These are phyloP conservation scores for Oryzaephilus surinamensis DNA, from an alignment of 1,140 invertebrate genomes.

Conservation along the genomic window DNA sequence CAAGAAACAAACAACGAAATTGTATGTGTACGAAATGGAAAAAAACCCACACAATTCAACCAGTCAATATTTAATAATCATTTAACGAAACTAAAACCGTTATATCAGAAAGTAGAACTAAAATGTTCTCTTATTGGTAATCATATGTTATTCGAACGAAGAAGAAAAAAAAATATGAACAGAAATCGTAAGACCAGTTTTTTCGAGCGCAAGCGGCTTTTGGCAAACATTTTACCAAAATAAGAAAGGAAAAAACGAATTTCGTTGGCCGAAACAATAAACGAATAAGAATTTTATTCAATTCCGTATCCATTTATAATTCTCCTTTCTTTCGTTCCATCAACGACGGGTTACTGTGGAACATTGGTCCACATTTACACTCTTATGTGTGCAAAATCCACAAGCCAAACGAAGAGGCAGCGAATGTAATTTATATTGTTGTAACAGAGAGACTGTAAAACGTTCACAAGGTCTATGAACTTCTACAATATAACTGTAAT, in stretches of 20 bases:
- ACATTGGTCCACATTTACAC: slow-evolving; percentile 30
- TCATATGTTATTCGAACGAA: too few relatives aligned
- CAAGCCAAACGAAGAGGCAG: slow-evolving; percentile 11
- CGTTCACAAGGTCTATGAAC: slow-evolving; percentile 26
- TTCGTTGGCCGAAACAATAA: neutral
- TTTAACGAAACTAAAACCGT: slow-evolving; percentile 17
- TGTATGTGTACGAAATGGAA: too few relatives aligned
- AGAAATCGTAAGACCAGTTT: too few relatives aligned
- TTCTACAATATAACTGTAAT: slow-evolving; percentile 32
- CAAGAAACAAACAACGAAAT: too few relatives aligned
- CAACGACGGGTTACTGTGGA: slow-evolving; percentile 27
- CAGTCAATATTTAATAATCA: slow-evolving; percentile 12
- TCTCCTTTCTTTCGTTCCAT: too few relatives aligned
- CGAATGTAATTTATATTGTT: neutral
- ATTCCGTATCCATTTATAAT: slow-evolving; percentile 17
- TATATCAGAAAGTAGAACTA: slow-evolving; percentile 18
- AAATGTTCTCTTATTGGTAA: too few relatives aligned
- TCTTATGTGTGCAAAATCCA: slow-evolving; percentile 17
- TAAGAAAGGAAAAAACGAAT: too few relatives aligned
- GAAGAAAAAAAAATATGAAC: too few relatives aligned
- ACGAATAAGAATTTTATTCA: slow-evolving; percentile 3
- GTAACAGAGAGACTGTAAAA: slow-evolving; percentile 3
- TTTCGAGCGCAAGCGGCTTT: too few relatives aligned
- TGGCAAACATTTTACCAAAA: too few relatives aligned
- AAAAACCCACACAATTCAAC: too few relatives aligned